Base-by-base conservation (phyloP, 2,113 vertebrate species). In the Ammodytes dubius region DNA sequence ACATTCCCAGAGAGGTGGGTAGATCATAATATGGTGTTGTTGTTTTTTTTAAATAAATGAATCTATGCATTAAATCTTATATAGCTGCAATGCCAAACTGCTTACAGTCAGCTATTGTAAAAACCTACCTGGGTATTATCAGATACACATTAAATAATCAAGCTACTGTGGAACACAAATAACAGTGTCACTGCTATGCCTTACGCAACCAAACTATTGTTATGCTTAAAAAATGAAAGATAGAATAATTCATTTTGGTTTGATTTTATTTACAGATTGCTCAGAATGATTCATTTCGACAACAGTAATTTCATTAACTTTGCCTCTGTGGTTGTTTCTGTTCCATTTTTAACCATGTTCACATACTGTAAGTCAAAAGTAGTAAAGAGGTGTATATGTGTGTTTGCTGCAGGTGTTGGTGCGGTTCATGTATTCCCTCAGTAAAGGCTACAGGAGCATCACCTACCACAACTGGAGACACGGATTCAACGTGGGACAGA, bases 391-490 rank as follows among this genome's bases (percentile, higher is more conserved):
- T 73, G 59, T 46, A 27, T 42, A 7, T 67, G 27, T 64, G 19
- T 69, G 10, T 72, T 37, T 45, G 19, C 11, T 53, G 6, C 90
- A 96, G 96, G 86, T 56, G 4, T 81, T 96, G 91, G 94, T 95
- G 81, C 91, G 93, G 49, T 96, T 96, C 79, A 83, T 96, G 37
- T 96, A 94, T 82, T 95, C 95, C 0, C 69, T 96, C 49, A 95
- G 95, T 74, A 96, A 96, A 91, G 96, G 95, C 79, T 96, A 96
- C 90, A 89, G 96, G 83, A 89, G 17, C 72, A 96, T 96, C 89
- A 96, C 96, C 39, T 96, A 96, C 87, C 96, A 96, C 88, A 96
- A 96, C 93, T 96, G 96, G 96, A 95, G 95, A 70, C 96, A 96
- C 4, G 96, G 96, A 1, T 96, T 96, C 93, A 96, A 96, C 54